Evolutionary conservation across 2,888 invertebrate genomes (phyloP).

Genomic region (Nomada fucata): DNA sequence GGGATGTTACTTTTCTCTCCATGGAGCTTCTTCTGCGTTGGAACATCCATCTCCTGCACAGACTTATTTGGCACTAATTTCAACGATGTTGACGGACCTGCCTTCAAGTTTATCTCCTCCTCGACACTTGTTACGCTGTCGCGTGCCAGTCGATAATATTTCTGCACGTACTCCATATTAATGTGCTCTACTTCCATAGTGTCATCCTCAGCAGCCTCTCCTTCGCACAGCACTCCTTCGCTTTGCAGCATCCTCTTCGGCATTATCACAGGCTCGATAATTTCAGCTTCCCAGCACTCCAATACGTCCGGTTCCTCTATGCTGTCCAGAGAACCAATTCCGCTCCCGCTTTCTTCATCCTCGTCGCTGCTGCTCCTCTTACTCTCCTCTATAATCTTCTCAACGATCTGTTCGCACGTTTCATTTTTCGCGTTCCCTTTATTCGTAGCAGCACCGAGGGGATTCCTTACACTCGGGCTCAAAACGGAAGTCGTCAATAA

Average conservation of each 20-base stretch:
- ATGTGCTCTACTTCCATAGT: conserved; percentile 65
- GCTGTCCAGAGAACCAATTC: conserved; percentile 74
- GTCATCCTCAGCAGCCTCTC: conserved; percentile 72
- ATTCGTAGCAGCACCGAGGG: conserved; percentile 31
- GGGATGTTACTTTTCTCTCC: conserved; percentile 59
- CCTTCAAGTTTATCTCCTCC: conserved; percentile 60
- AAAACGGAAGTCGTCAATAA: conserved; percentile 75
- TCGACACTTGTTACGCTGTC: conserved; percentile 71
- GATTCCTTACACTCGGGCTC: conserved; percentile 61
- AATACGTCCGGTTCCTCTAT: conserved; percentile 84
- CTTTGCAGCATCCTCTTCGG: conserved; percentile 68
- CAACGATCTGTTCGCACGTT: conserved; percentile 6
- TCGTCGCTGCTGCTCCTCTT: conserved; percentile 55
- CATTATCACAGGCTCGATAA: conserved; percentile 77
- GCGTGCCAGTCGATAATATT: conserved; percentile 79
- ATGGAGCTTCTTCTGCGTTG: conserved; percentile 44
- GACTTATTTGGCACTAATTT: conserved; percentile 73
- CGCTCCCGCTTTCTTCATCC: conserved; percentile 53
- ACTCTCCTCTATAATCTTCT: conserved; percentile 36
- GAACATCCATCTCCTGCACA: conserved; percentile 72
- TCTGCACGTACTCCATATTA: conserved; percentile 77
- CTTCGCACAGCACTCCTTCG: conserved; percentile 67
- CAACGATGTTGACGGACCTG: conserved; percentile 41
- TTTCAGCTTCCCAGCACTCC: conserved; percentile 85
- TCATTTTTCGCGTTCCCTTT: conserved; percentile 1